Percentiles rank a stretch among this genome's conserved stretches.
phyloP scores from a whole-genome alignment of 2,797 vertebrate genomes.

The Poeciliopsis infans region DNA sequence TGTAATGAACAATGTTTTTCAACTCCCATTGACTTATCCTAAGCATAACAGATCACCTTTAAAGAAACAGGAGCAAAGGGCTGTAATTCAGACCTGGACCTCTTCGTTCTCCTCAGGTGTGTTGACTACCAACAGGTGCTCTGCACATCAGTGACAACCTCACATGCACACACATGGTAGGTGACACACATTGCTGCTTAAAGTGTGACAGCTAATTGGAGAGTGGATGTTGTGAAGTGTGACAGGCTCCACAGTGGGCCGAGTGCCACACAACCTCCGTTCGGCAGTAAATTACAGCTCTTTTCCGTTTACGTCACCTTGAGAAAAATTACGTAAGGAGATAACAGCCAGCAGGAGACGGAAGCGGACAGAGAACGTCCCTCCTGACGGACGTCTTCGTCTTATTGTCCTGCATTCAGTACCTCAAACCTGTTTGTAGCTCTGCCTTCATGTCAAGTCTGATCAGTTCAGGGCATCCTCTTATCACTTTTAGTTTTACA shows the following conservation, averaged over 20 bases:
- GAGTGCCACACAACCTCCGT: constrained; percentile 9
- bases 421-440: not conserved
- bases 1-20: no score
- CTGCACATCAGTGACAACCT: not conserved
- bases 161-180: not conserved
- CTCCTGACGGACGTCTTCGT: not conserved
- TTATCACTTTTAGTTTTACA: not conserved
- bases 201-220: constrained; percentile 45
- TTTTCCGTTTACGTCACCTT: constrained; percentile 28
- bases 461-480: not conserved
- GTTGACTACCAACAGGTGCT: not conserved
- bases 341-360: not conserved
- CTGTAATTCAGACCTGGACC: constrained; percentile 3
- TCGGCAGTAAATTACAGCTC: constrained; percentile 58
- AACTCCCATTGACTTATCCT: no score
- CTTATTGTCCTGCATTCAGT: not conserved
- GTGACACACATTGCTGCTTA: not conserved
- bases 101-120: not conserved
- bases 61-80: not conserved
- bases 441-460: not conserved
- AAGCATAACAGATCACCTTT: not conserved
- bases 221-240: constrained; percentile 46
- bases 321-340: constrained; percentile 22
- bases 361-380: not conserved
- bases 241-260: constrained; percentile 25